A percentile compares a stretch with the other conserved stretches of the same genome.
phyloP scores from a whole-genome alignment of 2,797 vertebrate genomes.

The Semaprochilodus insignis region DNA sequence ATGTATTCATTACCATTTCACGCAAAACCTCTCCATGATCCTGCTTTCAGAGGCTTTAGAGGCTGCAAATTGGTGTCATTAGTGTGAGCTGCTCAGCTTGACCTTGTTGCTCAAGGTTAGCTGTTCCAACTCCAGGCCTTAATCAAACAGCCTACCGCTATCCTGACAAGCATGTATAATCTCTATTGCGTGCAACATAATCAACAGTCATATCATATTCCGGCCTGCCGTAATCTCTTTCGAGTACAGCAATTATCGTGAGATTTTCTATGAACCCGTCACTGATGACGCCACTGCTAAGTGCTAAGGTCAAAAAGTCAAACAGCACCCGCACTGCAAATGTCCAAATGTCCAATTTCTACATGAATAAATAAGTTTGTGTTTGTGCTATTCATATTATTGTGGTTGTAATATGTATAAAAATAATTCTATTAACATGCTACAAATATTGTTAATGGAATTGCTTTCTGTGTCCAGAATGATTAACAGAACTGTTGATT shows the following conservation, averaged over 20 bases:
- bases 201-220: slow-evolving; percentile 20
- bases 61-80: neutral
- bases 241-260: neutral
- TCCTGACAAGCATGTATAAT: neutral
- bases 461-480: no score
- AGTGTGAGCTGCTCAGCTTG: neutral
- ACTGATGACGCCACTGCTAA: neutral
- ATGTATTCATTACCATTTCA: no score
- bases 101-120: slow-evolving; percentile 32
- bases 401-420: no score
- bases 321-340: slow-evolving; percentile 1
- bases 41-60: neutral
- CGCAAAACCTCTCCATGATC: no score
- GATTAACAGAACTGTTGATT: no score
- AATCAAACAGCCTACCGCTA: neutral
- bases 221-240: slow-evolving; percentile 18
- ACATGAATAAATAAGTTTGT: neutral
- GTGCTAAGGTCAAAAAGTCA: slow-evolving; percentile 7
- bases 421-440: no score
- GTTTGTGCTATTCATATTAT: no score
- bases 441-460: no score
- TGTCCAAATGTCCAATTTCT: neutral
- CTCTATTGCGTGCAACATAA: neutral
- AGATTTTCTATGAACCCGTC: no score
- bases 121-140: neutral